Evolutionary conservation across 2,888 invertebrate species (phyloP), one percentile per base, ranked within the genome.

Genomic region (Euclidia mi): DNA sequence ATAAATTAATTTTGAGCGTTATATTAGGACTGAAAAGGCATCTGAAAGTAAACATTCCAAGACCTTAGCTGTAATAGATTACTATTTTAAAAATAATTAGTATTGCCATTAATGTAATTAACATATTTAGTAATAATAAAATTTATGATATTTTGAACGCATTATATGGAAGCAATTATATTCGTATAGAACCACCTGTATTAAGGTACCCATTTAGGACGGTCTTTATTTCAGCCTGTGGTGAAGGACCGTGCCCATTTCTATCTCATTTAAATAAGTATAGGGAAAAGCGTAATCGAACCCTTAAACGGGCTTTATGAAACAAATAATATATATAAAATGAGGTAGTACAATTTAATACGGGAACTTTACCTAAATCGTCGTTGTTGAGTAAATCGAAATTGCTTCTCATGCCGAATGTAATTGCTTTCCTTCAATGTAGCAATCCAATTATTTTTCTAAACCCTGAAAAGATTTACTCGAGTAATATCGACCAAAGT

Each of bases 361-460:
- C 78, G 79, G 76, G 74, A 85, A 87, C 85, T 89, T 90, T 87
- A 87, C 85, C 87, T 84, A 87, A 90, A 90, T 87, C 82, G 86
- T 76, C 77, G 77, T 80, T 84, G 82, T 79, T 79, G 84, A 88
- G 88, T 87, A 87, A 87, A 89, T 88, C 87, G 88, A 81, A 88
- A 90, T 87, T 84, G 88, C 82, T 86, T 85, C 83, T 87, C 84
- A 87, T 85, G 81, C 81, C 84, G 82, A 83, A 82, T 90, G 91
- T 92, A 91, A 92, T 92, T 92, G 92, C 88, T 91, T 90, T 86
- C 86, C 85, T 84, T 89, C 88, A 87, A 89, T 87, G 84, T 84
- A 82, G 85, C 88, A 84, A 90, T 89, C 90, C 91, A 92, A 92
- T 92, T 92, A 92, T 91, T 91, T 92, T 90, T 90, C 84, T 89